A percentile compares a stretch with the other conserved stretches of the same genome.
Conservation (phyloP, 2,113 vertebrate genomes). For the Copsychus sechellarum region DNA sequence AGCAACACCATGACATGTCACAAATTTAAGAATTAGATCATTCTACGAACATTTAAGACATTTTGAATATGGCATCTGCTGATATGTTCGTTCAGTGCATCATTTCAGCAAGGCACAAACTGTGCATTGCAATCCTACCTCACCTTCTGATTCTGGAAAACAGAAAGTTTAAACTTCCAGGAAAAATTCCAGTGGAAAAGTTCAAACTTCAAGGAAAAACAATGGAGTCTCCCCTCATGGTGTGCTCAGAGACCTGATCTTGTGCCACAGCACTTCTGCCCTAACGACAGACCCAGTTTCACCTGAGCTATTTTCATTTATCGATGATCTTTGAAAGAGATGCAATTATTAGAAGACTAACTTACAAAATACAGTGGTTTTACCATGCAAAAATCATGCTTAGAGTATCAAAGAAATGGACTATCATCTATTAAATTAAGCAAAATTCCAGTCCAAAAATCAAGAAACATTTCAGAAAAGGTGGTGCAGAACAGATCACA, state of each 20-base stretch:
- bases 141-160: not conserved
- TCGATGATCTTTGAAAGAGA: not conserved
- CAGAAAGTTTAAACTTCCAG: not conserved
- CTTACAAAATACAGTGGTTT: not conserved
- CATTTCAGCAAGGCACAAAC: not conserved
- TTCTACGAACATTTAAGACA: not conserved
- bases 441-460: not conserved
- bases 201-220: not conserved
- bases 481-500: not conserved
- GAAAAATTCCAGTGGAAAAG: not conserved
- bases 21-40: not conserved
- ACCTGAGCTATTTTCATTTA: not conserved
- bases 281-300: not conserved
- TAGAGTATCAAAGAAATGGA: not conserved
- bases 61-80: not conserved
- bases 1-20: no score
- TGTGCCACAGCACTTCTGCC: not conserved
- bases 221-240: not conserved
- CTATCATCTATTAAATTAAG: not conserved
- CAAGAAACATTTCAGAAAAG: not conserved
- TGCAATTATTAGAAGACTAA: not conserved
- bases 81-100: not conserved
- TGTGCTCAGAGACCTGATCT: not conserved
- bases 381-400: not conserved
- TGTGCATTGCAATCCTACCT: accelerated